Base-by-base conservation (phyloP, 1,140 invertebrate species). In the Ips nitidus region DNA sequence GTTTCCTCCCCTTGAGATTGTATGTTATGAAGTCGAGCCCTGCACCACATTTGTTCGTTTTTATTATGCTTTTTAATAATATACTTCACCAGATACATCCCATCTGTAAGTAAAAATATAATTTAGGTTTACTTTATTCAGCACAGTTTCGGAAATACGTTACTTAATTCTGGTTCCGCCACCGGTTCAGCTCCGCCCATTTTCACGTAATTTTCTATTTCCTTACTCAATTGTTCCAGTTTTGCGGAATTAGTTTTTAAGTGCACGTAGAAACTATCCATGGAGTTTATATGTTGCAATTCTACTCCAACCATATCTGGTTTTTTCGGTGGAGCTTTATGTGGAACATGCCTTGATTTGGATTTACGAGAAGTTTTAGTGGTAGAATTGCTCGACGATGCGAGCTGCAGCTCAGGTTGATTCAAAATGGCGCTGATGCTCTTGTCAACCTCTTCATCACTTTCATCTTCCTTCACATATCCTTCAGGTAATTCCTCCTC, bases 151-250 rank as follows among this genome's bases (percentile, higher is more conserved):
- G 41, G 67, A 63, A 22, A 22, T 22, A 22, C 22, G 22, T 22
- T 22, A 22, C 22, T 72, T 8, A 71, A 22, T 37, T 69, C 52
- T 22, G 69, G 69, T 38, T 68, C n/a, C 2, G 53, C 52, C 2
- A 73, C 66, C 5, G 60, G 6, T 52, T 50, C 40, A 2, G 71
- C 68, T 41, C 68, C 69, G 1, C 69, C 69, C 65, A 73, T 60
- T 41, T 71, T 73, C 3, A 73, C 50, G 45, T 69, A 73, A 58
- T 71, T 71, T 39, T 71, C 69, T 38, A 73, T 73, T 6, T 71
- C 69, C 43, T 59, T 39, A 52, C 65, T 73, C 41, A 73, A 52
- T 37, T 71, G 72, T 2, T 8, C 3, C 4, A 73, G 56, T 52
- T 62, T 63, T 6, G 58, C 53, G 45, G 68, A 55, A 47, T 60